Evolutionary conservation across 2,113 vertebrate genomes (phyloP), one percentile per base, ranked within the genome.

Genomic region (Haemorhous mexicanus): DNA sequence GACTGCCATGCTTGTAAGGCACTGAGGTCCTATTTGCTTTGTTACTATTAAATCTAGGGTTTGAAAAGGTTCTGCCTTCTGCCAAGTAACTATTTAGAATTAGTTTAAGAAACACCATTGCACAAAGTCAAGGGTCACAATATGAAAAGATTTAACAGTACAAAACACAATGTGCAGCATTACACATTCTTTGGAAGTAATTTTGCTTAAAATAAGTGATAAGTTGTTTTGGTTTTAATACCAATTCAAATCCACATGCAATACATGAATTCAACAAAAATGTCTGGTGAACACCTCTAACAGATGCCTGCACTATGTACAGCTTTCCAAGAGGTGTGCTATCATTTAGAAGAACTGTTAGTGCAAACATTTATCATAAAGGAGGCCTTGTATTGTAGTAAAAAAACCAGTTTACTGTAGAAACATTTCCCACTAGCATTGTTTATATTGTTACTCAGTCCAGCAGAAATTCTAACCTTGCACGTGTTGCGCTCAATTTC

Each of bases 401-500:
- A 93, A 55, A 58, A 93, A 86, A 0, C 0, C 50, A 16, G 32
- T 90, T 87, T 55, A 75, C 19, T 62, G 30, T 9, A 70, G 46
- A 80, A 90, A 58, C 32, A 24, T 6, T 39, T 91, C 35, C n/a
- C 69, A 44, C 22, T 14, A 88, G 44, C 26, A 86, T 14, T 26
- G 39, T 9, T 14, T 26, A 37, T 9, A 70, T 22, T 87, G 61
- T 26, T 66, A 78, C 66, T 41, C 50, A 27, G 35, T 23, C 47
- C 72, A 92, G 41, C 44, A 68, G 68, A 74, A 91, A 92, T 49
- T 82, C 96, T 95, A 96, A 99, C 99, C 98, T 99, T 99, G 98
- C 99, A 99, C 6, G 99, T 99, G 96, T 99, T 99, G 63, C 99
- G 99, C 44, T 99, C 99, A 52, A 99, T 99, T 98, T 99, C 99